Conservation (phyloP, 2,113 vertebrate genomes). For the Halcyon malimbica region DNA sequence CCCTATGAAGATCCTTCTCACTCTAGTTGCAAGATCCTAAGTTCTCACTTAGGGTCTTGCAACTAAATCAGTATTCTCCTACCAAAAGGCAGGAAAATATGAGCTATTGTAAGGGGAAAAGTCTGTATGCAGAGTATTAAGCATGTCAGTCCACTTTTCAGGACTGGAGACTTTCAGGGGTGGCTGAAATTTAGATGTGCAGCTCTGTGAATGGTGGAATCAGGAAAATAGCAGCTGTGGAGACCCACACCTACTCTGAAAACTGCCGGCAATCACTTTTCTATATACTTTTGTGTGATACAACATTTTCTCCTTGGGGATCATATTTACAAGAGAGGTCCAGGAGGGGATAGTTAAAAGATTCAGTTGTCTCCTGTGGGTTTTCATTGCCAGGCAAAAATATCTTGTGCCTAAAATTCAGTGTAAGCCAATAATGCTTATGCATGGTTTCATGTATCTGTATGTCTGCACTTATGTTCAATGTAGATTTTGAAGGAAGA, state of each 20-base stretch:
- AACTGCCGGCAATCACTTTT: not conserved
- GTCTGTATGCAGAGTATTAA: not conserved
- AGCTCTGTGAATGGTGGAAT: not conserved
- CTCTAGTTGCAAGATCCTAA: too few relatives aligned
- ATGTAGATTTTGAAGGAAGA: not conserved
- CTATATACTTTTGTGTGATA: not conserved
- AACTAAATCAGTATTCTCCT: not conserved
- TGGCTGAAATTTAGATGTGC: not conserved
- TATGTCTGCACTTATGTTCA: not conserved
- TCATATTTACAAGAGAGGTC: not conserved
- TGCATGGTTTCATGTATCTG: not conserved
- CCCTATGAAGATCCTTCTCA: not conserved
- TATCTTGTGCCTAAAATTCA: not conserved
- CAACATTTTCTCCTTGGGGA: not conserved
- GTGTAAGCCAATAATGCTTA: not conserved
- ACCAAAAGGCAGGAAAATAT: not conserved
- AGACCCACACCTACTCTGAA: not conserved
- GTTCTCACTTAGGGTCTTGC: not conserved
- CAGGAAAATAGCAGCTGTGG: not conserved
- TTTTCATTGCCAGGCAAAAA: not conserved
- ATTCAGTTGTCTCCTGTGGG: not conserved
- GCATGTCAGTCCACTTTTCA: not conserved
- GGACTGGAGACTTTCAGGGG: not conserved
- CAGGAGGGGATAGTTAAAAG: not conserved
- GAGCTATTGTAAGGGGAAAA: not conserved